phyloP scores from a whole-genome alignment of 1,140 invertebrate genomes.

The Heliconius melpomene region DNA sequence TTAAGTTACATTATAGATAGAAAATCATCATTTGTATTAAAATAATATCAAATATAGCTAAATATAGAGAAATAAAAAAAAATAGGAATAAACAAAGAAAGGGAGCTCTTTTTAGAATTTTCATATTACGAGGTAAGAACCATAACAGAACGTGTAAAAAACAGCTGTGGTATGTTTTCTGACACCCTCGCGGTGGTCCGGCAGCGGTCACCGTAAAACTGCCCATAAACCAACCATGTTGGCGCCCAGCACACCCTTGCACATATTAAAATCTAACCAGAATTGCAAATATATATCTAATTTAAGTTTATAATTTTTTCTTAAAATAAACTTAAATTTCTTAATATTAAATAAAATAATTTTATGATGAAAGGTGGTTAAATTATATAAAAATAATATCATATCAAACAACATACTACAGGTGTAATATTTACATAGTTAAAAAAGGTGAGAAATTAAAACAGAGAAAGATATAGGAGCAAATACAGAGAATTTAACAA shows the following conservation, averaged over 20 bases:
- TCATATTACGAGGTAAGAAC: constrained; percentile 53
- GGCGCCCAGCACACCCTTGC: constrained; percentile 51
- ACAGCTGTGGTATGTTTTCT: constrained; percentile 65
- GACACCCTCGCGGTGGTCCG: constrained; percentile 64
- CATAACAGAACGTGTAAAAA: constrained; percentile 73
- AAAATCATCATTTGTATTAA: too few species aligned
- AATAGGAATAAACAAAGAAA: too few species aligned
- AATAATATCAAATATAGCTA: too few species aligned
- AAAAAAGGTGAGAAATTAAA: too few species aligned
- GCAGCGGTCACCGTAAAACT: constrained; percentile 64
- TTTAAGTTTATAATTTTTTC: neutral
- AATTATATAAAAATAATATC: too few species aligned
- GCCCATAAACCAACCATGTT: constrained; percentile 62
- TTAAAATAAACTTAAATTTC: too few species aligned
- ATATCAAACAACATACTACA: neutral
- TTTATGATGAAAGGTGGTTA: too few species aligned
- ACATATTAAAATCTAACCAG: constrained; percentile 54
- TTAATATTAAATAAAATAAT: too few species aligned
- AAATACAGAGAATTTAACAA: neutral
- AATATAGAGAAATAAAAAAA: neutral
- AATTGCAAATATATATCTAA: neutral
- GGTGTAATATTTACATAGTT: neutral
- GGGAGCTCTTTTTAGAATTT: constrained; percentile 36
- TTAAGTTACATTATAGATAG: too few species aligned
- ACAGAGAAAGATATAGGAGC: too few species aligned